Evolutionary conservation across 2,797 vertebrate genomes (phyloP), one percentile per base, ranked within the genome.

Genomic region (Sebastes hubbsi): DNA sequence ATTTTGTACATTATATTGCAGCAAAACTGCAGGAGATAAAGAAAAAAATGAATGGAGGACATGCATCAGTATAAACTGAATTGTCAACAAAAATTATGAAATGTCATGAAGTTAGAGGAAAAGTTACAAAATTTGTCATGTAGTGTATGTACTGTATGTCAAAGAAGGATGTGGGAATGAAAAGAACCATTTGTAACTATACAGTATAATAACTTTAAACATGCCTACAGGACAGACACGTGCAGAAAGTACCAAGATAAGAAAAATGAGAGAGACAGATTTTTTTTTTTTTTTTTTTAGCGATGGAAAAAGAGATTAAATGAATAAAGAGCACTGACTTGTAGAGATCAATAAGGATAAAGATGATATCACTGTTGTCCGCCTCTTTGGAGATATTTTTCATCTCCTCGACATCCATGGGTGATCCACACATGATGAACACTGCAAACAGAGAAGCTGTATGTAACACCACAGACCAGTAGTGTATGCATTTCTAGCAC

Each of bases 331-430:
- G 73, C 60, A 96, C 97, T 95, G 92, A 99, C 98, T 96, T 98
- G 96, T 97, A 98, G 76, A 99, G 95, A 91, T 99, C 98, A 68
- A 99, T 96, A 14, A 99, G 95, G 86, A 99, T 80, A 86, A 99
- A 96, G 77, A 97, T 81, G 16, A 94, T 87, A 18, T 97, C 93
- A 2, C 89, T 81, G 29, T 90, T 77, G 84, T 97, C 92, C 6
- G 94, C 87, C 6, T 66, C 55, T 9, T 0, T 60, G 0, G 52
- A 77, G 30, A 60, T 78, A 0, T 88, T 94, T 49, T 95, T 95
- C 70, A 96, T 76, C 22, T 54, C 29, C 8, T 55, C 2, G 2
- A 98, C 1, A 0, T 95, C 95, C 9, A 29, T 49, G 10, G 96
- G 96, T 4, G 94, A 95, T 56, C 97, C 97, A 77, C 98, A 99